Conservation (phyloP, 92 coral and sea anemone species). For the Pocillopora grandis region DNA sequence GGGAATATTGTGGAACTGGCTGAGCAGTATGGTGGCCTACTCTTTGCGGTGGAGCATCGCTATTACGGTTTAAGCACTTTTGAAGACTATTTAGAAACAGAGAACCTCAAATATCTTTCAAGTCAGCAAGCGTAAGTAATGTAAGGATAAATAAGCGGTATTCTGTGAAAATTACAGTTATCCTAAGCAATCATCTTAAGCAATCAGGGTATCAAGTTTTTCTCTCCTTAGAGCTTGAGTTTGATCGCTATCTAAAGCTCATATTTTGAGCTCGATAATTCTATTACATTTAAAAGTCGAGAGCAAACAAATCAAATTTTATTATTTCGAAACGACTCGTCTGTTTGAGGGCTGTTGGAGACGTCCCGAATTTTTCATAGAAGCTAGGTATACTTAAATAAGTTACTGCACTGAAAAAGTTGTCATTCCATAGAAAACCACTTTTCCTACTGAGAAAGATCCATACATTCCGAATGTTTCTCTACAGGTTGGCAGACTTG, state of each 20-base stretch:
- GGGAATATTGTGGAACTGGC: conserved; percentile 79
- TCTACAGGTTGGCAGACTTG: conserved; percentile 3
- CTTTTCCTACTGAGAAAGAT: neutral
- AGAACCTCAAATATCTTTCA: conserved; percentile 60
- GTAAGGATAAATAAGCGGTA: neutral
- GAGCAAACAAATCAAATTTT: too few species aligned
- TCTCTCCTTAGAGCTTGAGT: neutral
- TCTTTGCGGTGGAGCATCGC: conserved; percentile 82
- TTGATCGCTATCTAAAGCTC: too few species aligned
- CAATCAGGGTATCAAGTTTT: neutral
- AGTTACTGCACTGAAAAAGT: neutral
- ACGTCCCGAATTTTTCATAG: too few species aligned
- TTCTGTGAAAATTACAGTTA: too few species aligned
- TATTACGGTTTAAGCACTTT: conserved; percentile 72
- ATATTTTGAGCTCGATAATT: too few species aligned
- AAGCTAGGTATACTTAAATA: neutral
- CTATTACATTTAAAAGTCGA: too few species aligned
- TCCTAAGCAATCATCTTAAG: too few species aligned
- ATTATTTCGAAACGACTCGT: too few species aligned
- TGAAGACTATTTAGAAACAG: conserved; percentile 40
- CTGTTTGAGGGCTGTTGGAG: too few species aligned
- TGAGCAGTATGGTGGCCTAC: conserved; percentile 61
- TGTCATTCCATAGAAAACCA: neutral
- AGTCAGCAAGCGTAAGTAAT: conserved; percentile 81
- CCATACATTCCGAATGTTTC: too few species aligned